Evolutionary conservation across 2,113 vertebrate genomes (phyloP).

Genomic region (Leptocoma aspasia): DNA sequence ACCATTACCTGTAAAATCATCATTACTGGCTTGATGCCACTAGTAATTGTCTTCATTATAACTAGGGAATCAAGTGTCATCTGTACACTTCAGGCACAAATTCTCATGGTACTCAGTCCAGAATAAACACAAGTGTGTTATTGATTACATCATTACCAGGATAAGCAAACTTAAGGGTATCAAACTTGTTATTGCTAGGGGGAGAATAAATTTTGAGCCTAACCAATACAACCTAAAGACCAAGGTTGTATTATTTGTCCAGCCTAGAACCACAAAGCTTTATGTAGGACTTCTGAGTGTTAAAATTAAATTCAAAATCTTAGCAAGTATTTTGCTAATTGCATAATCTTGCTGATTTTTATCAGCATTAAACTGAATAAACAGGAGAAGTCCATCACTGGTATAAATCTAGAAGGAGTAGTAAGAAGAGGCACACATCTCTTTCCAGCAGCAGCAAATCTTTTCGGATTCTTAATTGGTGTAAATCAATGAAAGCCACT

Average conservation of each 20-base stretch:
- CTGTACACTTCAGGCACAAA: neutral
- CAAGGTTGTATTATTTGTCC: neutral
- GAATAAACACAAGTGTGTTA: neutral
- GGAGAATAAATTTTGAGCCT: neutral
- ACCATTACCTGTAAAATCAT: neutral
- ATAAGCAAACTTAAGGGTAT: neutral
- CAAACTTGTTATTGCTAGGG: neutral
- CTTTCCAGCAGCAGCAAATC: neutral
- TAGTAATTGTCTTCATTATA: neutral
- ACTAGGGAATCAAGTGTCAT: neutral
- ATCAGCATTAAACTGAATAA: neutral
- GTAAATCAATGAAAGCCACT: neutral
- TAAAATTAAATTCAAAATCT: neutral
- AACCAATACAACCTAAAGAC: neutral
- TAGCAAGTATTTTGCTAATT: neutral
- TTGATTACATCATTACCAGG: neutral
- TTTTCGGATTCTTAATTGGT: neutral
- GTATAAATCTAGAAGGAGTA: neutral
- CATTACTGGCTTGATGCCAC: neutral
- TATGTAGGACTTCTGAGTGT: neutral
- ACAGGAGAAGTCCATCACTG: neutral
- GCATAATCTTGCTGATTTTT: neutral
- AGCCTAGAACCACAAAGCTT: neutral
- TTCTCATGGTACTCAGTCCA: neutral
- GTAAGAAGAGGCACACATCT: neutral